Evolutionary conservation across 2,888 invertebrate genomes (phyloP), one percentile per base, ranked within the genome.

Genomic region (Synanthedon tipuliformis): DNA sequence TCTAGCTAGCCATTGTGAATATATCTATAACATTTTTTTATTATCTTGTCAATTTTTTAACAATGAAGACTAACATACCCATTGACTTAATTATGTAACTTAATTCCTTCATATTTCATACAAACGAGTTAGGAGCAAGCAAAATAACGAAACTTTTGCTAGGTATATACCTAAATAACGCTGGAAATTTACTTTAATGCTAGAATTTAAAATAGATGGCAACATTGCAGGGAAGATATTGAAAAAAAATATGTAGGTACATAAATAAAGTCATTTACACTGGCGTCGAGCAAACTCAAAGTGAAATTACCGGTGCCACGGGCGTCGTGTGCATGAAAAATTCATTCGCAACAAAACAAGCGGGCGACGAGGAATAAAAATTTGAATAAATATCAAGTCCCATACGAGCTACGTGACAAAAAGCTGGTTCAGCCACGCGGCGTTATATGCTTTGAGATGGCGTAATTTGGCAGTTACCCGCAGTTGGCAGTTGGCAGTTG

Each of bases 311-410:
- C 76, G 73, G 69, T 71, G 73, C 81, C 73, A 69, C 65, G 67
- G 69, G 73, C 76, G 77, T 74, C 78, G 81, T 82, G 80, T 74
- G 79, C 78, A 85, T 87, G 85, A 86, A 87, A 87, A 86, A 86
- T 87, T 87, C 85, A 87, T 87, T 78, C 73, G 69, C 66, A 69
- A 75, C 78, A 77, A 76, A 81, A 82, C 81, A 79, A 78, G 81
- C 78, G 84, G 81, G 84, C 75, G 83, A 70, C 72, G 75, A 69
- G 71, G 78, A 78, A 76, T 81, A 78, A 85, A 83, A 83, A 86
- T 85, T 86, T 86, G 81, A 86, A 87, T 86, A 86, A 85, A 86
- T 83, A 84, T 83, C 73, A 81, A 76, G 63, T 66, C 68, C 69
- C 77, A 74, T 68, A 73, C 74, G 68, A 64, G 73, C 76, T 79